Evolutionary conservation across 2,113 vertebrate genomes (phyloP).

Genomic region (Erythrocercus mccallii): DNA sequence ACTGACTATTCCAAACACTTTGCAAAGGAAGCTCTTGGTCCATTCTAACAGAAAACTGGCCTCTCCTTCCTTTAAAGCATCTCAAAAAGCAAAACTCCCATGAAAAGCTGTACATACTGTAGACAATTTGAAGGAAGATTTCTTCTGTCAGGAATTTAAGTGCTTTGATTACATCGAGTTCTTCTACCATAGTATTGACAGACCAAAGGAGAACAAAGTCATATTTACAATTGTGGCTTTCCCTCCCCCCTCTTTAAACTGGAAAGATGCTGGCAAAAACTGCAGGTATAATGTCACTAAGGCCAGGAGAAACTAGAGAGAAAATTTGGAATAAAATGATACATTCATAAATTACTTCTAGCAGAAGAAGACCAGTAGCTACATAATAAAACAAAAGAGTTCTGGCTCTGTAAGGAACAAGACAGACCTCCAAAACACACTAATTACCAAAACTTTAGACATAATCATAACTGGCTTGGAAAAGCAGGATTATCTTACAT

Average conservation of each 20-base stretch:
- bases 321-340: conserved; percentile 54
- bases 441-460: conserved; percentile 30
- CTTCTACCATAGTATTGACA: not conserved
- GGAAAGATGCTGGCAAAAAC: conserved; percentile 33
- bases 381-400: conserved; percentile 28
- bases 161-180: not conserved
- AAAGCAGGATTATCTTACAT: conserved; percentile 33
- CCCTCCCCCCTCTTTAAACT: not conserved
- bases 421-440: conserved; percentile 34
- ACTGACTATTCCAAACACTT: not conserved
- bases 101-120: not conserved
- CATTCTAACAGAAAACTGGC: not conserved
- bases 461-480: conserved; percentile 41
- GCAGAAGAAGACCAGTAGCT: conserved; percentile 33
- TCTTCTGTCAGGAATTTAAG: not conserved
- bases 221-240: not conserved
- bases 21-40: not conserved
- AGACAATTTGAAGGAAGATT: not conserved
- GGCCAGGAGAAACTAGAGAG: not conserved
- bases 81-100: not conserved
- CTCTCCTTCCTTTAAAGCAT: not conserved
- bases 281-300: conserved; percentile 3
- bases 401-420: conserved; percentile 46
- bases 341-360: conserved; percentile 33
- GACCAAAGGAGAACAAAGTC: not conserved